phyloP scores from a whole-genome alignment of 2,888 invertebrate genomes.

The Apodemia zela region DNA sequence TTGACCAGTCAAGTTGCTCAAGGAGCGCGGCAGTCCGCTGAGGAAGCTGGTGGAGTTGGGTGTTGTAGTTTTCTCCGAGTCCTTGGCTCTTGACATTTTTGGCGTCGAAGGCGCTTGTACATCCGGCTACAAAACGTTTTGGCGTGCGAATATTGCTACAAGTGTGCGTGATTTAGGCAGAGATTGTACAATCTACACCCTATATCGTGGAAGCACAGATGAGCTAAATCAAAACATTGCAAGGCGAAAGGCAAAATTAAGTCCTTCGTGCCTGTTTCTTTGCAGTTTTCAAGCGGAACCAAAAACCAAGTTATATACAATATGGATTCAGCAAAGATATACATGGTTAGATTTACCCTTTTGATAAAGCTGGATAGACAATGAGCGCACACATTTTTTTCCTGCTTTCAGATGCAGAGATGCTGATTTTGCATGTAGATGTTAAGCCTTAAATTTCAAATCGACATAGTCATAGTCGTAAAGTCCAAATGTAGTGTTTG shows the following conservation, averaged over 20 bases:
- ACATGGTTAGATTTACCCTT: constrained; percentile 12
- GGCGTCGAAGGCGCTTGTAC: constrained; percentile 32
- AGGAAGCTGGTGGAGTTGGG: constrained; percentile 55
- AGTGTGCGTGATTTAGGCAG: constrained; percentile 5
- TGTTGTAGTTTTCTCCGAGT: constrained; percentile 35
- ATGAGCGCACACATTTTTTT: no score
- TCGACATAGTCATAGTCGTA: no score
- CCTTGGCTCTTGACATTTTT: constrained; percentile 34
- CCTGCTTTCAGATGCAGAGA: no score
- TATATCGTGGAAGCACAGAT: not conserved
- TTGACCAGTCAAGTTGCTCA: constrained; percentile 73
- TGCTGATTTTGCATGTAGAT: no score
- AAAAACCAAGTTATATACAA: constrained; percentile 8
- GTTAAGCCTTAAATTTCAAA: no score
- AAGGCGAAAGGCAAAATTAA: constrained; percentile 49
- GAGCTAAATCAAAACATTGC: constrained; percentile 28
- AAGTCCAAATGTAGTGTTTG: no score
- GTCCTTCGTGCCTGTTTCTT: constrained; percentile 34
- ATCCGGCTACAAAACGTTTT: constrained; percentile 28
- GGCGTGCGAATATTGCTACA: constrained; percentile 18
- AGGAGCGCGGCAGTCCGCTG: constrained; percentile 65
- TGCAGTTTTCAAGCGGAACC: constrained; percentile 24
- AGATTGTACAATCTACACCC: constrained; percentile 20
- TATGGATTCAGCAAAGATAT: constrained; percentile 20
- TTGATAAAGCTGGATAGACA: no score